A percentile compares a stretch with the other conserved stretches of the same genome.
Evolutionary conservation across 2,888 invertebrate genomes (phyloP).

Genomic region (Cheilosia variabilis): DNA sequence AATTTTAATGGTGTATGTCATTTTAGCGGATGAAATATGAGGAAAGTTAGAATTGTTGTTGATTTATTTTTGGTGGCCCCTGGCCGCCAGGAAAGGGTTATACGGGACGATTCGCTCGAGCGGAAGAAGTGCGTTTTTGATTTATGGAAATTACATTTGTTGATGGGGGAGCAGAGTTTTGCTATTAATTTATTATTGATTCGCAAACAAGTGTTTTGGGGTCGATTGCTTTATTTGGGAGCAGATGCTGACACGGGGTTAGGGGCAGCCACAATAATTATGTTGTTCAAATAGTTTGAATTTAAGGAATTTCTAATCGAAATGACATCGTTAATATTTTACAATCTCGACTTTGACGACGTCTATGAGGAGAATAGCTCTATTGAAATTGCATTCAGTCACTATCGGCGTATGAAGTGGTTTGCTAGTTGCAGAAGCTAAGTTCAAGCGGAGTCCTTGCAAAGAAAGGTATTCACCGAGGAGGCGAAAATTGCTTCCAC

Average conservation of each 20-base stretch:
- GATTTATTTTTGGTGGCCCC: slow-evolving; percentile 68
- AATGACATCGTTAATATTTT: background rate
- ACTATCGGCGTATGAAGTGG: background rate
- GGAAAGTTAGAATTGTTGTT: slow-evolving; percentile 72
- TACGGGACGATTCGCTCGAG: slow-evolving; percentile 1
- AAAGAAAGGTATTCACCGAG: too few relatives aligned
- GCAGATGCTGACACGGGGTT: background rate
- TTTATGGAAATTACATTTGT: slow-evolving; percentile 68
- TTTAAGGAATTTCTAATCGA: slow-evolving; percentile 5
- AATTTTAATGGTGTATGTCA: slow-evolving; percentile 74
- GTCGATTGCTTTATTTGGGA: too few relatives aligned
- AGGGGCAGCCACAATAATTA: background rate
- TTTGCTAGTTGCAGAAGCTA: background rate
- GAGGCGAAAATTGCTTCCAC: too few relatives aligned
- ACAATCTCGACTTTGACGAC: background rate
- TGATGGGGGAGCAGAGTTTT: slow-evolving; percentile 37
- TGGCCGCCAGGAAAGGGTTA: slow-evolving; percentile 66
- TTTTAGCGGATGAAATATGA: slow-evolving; percentile 72
- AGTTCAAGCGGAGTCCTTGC: too few relatives aligned
- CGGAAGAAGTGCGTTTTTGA: slow-evolving; percentile 63
- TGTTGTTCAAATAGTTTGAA: slow-evolving; percentile 10
- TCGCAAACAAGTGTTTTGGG: slow-evolving; percentile 5
- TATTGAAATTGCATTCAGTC: slow-evolving; percentile 6
- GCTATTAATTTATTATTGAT: slow-evolving; percentile 60
- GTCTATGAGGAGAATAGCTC: background rate